phyloP scores from a whole-genome alignment of 1,140 invertebrate genomes.

The Drosophila cardini region DNA sequence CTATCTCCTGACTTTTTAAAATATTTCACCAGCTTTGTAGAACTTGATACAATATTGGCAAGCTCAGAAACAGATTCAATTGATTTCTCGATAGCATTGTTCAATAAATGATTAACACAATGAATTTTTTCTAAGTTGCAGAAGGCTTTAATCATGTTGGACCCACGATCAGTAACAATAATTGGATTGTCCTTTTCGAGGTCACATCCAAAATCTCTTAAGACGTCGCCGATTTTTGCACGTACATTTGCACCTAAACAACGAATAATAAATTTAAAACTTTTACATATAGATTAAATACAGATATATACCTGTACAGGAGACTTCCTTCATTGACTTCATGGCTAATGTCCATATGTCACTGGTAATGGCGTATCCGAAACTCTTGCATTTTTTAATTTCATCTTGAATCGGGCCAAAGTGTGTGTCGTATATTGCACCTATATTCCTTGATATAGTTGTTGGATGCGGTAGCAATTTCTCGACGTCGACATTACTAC shows the following conservation, averaged over 20 bases:
- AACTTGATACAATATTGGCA: too few relatives aligned
- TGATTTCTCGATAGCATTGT: conserved; percentile 8
- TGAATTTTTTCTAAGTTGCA: too few relatives aligned
- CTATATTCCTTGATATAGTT: conserved; percentile 28
- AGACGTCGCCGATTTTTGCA: conserved; percentile 11
- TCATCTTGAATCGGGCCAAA: neutral
- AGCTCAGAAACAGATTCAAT: too few relatives aligned
- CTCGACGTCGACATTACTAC: conserved; percentile 21
- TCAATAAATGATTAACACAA: conserved; percentile 19
- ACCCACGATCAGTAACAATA: conserved; percentile 38
- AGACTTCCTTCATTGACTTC: too few relatives aligned
- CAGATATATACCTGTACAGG: too few relatives aligned
- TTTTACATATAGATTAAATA: too few relatives aligned
- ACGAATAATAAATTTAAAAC: neutral
- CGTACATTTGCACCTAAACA: neutral
- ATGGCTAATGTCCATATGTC: conserved; percentile 18
- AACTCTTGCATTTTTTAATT: neutral
- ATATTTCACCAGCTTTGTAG: too few relatives aligned
- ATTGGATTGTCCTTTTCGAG: conserved; percentile 27
- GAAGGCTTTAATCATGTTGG: conserved; percentile 33
- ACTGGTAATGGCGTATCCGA: conserved; percentile 9
- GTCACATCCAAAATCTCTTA: conserved; percentile 27
- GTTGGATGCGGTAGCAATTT: conserved; percentile 35
- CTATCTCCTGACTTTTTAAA: too few relatives aligned
- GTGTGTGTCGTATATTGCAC: neutral